Base-by-base conservation (phyloP, 2,113 vertebrate species). In the Tyrannus savana region DNA sequence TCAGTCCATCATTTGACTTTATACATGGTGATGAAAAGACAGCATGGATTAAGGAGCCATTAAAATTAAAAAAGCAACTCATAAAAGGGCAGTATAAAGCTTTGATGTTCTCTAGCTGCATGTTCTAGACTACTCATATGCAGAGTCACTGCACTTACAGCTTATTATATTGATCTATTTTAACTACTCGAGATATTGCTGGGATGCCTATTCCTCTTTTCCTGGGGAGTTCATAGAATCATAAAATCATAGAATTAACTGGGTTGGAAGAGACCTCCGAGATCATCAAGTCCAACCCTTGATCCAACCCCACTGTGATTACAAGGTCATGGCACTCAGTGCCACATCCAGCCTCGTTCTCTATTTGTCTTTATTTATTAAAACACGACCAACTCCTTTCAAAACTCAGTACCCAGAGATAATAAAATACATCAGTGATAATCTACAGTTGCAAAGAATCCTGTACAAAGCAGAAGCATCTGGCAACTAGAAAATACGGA, bases 401-500 rank as follows among this genome's bases (percentile, higher is more conserved):
- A 68, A 93, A 94, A 74, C 37, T 68, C 53, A 46, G 28, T 42
- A 83, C 28, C 14, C 71, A 76, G 62, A 68, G 50, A 92, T n/a
- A 93, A 73, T 59, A 80, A 75, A 27, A 50, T 67, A 75, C 3
- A 3, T 75, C 53, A 60, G 14, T 87, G 49, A 31, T 85, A 73
- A 85, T 64, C 67, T 92, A 33, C 71, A 79, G 10, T 22, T 3
- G 6, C n/a, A 42, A 10, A 72, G 53, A 88, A 50, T 73, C n/a
- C 75, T 49, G n/a, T 60, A 69, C 56, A 85, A 93, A 85, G 62
- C 24, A 91, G 74, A 94, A 93, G 69, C n/a, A 76, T 85, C 71
- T 76, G 55, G 28, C 53, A 80, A 58, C 31, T 77, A 49, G 31
- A 73, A 93, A 90, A 85, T 59, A 56, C 23, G 31, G 19, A 39